A percentile compares a stretch with the other conserved stretches of the same genome.
Evolutionary conservation across 2,888 invertebrate genomes (phyloP).

Genomic region (Ormia ochracea): DNA sequence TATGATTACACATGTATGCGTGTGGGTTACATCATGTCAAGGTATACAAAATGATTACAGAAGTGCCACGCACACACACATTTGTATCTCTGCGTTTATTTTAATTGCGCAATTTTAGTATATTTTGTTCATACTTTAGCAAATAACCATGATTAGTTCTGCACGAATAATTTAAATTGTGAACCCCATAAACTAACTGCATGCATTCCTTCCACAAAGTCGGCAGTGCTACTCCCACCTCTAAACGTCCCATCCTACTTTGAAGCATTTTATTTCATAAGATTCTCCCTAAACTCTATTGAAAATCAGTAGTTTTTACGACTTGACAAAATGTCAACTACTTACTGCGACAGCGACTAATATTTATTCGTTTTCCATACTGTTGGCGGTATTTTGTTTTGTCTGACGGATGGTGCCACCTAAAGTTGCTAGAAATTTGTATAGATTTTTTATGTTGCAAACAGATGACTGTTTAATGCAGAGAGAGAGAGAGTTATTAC

Average conservation of each 20-base stretch:
- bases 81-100: slow-evolving; percentile 15
- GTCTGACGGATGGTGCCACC: slow-evolving; percentile 17
- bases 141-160: slow-evolving; percentile 66
- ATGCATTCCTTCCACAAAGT: neutral
- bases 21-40: neutral
- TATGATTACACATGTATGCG: neutral
- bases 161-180: slow-evolving; percentile 65
- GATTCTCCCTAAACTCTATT: slow-evolving; percentile 28
- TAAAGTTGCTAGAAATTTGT: slow-evolving; percentile 31
- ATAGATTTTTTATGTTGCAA: slow-evolving; percentile 54
- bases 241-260: neutral
- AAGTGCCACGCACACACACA: neutral
- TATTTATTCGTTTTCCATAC: slow-evolving; percentile 51
- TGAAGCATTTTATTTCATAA: slow-evolving; percentile 2
- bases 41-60: slow-evolving; percentile 10
- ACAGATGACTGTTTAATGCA: slow-evolving; percentile 48
- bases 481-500: slow-evolving; percentile 4
- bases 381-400: slow-evolving; percentile 9
- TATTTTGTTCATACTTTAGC: slow-evolving; percentile 52
- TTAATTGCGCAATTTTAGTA: slow-evolving; percentile 61
- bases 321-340: slow-evolving; percentile 61
- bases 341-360: slow-evolving; percentile 19
- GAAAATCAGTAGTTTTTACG: slow-evolving; percentile 57
- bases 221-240: neutral
- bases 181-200: slow-evolving; percentile 41